phyloP scores from a whole-genome alignment of 1,140 invertebrate species.

The Euwallacea similis region DNA sequence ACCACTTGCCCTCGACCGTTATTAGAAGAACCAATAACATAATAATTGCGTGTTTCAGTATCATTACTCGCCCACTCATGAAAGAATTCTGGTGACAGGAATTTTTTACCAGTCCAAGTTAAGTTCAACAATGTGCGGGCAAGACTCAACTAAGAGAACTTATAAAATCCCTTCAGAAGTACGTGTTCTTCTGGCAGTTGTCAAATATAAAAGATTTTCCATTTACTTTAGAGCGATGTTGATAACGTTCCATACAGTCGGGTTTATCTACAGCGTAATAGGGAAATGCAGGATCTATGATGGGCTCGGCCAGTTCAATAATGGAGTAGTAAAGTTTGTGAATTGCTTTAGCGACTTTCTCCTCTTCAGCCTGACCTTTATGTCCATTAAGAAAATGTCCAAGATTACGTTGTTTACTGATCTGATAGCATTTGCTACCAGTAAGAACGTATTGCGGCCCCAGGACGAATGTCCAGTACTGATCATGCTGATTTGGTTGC shows the following conservation, averaged over 20 bases:
- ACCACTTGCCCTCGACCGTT: too few species aligned
- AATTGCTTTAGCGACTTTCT: constrained; percentile 10
- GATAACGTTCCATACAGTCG: background rate
- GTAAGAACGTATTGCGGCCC: background rate
- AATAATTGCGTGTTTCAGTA: too few species aligned
- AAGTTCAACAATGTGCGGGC: too few species aligned
- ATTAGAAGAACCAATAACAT: too few species aligned
- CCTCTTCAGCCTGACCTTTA: background rate
- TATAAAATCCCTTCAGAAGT: too few species aligned
- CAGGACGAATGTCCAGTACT: background rate
- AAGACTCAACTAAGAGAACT: too few species aligned
- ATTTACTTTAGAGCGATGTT: background rate
- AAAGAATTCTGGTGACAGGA: too few species aligned
- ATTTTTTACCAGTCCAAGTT: too few species aligned
- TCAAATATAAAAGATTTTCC: too few species aligned
- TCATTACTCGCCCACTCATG: too few species aligned
- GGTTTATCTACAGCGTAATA: background rate
- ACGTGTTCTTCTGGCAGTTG: too few species aligned
- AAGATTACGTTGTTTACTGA: background rate
- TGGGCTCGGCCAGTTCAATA: background rate
- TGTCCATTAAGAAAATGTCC: background rate
- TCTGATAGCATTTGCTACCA: background rate
- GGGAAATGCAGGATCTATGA: constrained; percentile 6
- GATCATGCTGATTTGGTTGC: background rate
- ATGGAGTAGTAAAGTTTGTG: background rate